Conservation (phyloP, 2,888 invertebrate species). For the Melangyna quadrimaculata region DNA sequence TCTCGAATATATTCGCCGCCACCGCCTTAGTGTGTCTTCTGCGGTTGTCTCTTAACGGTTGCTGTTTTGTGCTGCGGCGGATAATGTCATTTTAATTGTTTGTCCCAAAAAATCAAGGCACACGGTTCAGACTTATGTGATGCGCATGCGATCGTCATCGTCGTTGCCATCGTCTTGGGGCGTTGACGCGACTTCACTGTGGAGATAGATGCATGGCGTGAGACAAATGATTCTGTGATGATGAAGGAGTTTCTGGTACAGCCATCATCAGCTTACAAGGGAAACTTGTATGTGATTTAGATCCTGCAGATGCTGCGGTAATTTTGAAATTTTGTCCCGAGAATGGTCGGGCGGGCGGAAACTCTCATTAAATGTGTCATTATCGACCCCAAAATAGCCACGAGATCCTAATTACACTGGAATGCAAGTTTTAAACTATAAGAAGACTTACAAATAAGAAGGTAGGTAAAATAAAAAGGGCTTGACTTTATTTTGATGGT, state of each 20-base stretch:
- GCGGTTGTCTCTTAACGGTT: constrained; percentile 44
- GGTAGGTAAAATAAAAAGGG: constrained; percentile 1
- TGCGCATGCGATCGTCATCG: constrained; percentile 51
- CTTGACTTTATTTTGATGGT: constrained; percentile 20
- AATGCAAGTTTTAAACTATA: constrained; percentile 51
- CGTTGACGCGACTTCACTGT: constrained; percentile 52
- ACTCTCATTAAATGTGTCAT: constrained; percentile 72
- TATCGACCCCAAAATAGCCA: constrained; percentile 72
- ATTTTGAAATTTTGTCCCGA: constrained; percentile 66
- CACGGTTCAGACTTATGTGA: constrained; percentile 32
- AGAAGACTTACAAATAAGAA: neutral
- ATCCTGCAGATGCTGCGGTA: constrained; percentile 27
- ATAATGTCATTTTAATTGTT: constrained; percentile 73
- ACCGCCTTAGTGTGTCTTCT: neutral
- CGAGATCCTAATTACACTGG: constrained; percentile 74
- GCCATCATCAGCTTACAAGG: neutral
- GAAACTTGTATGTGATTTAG: neutral
- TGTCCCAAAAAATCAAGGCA: constrained; percentile 71
- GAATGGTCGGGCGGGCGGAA: constrained; percentile 54
- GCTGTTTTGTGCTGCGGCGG: constrained; percentile 47
- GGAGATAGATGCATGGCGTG: constrained; percentile 70
- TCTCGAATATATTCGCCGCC: neutral
- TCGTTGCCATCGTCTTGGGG: constrained; percentile 38
- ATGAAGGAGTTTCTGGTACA: constrained; percentile 57
- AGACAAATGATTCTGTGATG: constrained; percentile 62